Conservation (phyloP, 1,140 invertebrate species). For the Drosophila setifemur region DNA sequence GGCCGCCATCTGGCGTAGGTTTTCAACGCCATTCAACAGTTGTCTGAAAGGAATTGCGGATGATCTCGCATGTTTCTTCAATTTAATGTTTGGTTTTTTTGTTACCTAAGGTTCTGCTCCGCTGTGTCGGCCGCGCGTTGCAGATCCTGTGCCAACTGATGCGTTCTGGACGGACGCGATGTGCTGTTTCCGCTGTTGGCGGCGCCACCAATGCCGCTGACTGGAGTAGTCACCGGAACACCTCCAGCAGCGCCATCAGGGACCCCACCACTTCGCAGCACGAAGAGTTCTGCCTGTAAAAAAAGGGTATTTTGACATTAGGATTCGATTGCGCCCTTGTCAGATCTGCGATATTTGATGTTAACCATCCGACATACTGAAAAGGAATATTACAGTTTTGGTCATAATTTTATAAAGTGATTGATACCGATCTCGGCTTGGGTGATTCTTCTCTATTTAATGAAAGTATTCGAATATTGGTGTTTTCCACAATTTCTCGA, state of each 20-base stretch:
- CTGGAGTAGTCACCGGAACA: conserved; percentile 24
- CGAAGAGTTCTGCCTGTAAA: conserved; percentile 75
- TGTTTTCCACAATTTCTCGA: no score
- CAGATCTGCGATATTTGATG: no score
- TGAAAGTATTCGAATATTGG: no score
- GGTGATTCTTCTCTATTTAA: no score
- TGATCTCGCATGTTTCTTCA: no score
- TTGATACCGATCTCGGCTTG: no score
- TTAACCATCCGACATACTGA: no score
- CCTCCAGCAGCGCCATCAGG: conserved; percentile 42
- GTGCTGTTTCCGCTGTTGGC: conserved; percentile 59
- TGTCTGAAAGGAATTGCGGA: conserved; percentile 83
- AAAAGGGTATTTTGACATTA: no score
- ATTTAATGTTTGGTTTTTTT: background rate
- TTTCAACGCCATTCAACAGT: conserved; percentile 86
- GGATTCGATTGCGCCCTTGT: no score
- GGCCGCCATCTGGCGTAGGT: conserved; percentile 84
- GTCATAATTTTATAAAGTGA: no score
- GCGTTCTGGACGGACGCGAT: conserved; percentile 67
- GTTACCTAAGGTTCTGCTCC: conserved; percentile 86
- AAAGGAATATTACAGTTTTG: no score
- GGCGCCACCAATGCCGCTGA: conserved; percentile 27
- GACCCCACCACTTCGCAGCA: conserved; percentile 82
- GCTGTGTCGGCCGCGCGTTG: conserved; percentile 86
- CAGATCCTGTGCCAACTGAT: conserved; percentile 83